Evolutionary conservation across 1,140 invertebrate species (phyloP).

Genomic region (Scaptomyza hsui): DNA sequence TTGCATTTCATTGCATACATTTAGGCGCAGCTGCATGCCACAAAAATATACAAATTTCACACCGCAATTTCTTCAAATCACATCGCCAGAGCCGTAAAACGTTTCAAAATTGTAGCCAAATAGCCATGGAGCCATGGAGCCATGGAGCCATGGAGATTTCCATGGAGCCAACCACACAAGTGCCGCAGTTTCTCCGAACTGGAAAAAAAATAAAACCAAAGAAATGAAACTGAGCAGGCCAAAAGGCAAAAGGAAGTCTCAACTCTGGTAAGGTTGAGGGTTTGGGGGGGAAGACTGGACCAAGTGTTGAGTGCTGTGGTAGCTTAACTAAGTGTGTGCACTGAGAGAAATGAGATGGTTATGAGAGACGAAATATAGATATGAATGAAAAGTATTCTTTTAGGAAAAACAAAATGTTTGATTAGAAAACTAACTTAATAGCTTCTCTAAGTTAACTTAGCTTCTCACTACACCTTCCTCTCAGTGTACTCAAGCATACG

Average conservation of each 20-base stretch:
- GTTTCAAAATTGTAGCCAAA: conserved; percentile 77
- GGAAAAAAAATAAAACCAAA: neutral
- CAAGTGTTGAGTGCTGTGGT: conserved; percentile 70
- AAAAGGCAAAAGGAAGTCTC: neutral
- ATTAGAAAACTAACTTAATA: too few relatives aligned
- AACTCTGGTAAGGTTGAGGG: neutral
- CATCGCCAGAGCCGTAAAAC: conserved; percentile 69
- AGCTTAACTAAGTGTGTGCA: conserved; percentile 44
- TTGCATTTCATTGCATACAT: conserved; percentile 81
- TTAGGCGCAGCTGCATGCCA: conserved; percentile 44
- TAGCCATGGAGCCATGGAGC: conserved; percentile 62
- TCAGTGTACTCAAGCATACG: conserved; percentile 45
- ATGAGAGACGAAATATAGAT: too few relatives aligned
- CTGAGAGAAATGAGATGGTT: conserved; percentile 35
- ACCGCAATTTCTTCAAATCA: conserved; percentile 40
- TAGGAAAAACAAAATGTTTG: too few relatives aligned
- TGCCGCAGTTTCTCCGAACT: conserved; percentile 23
- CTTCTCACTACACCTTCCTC: conserved; percentile 7
- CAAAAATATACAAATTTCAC: neutral
- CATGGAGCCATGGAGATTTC: conserved; percentile 42
- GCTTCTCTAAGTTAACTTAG: too few relatives aligned
- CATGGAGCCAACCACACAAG: conserved; percentile 44
- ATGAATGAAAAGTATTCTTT: neutral
- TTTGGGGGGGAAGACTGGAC: conserved; percentile 23
- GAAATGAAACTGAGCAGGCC: conserved; percentile 15